These are phyloP conservation scores for Brachyrhaphis roseni DNA, from an alignment of 2,797 vertebrate genomes.

Conservation along the genomic window DNA sequence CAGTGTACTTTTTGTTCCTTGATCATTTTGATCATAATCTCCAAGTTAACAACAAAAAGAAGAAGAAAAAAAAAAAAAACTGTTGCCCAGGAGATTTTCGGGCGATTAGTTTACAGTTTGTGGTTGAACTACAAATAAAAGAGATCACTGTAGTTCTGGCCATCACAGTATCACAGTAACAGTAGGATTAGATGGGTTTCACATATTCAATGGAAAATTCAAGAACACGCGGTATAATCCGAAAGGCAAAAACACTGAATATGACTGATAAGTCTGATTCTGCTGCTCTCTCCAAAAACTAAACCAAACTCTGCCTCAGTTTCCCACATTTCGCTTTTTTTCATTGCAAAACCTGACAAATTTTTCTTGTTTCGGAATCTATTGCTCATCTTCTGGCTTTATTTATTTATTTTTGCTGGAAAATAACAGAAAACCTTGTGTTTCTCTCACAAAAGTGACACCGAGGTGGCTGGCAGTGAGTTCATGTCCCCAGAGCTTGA, in stretches of 20 bases:
- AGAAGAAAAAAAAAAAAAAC: slow-evolving; percentile 31
- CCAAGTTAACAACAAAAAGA: slow-evolving; percentile 41
- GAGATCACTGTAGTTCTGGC: slow-evolving; percentile 50
- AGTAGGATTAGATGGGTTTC: slow-evolving; percentile 58
- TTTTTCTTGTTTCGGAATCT: slow-evolving; percentile 43
- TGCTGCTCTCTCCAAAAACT: slow-evolving; percentile 2
- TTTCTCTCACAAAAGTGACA: slow-evolving; percentile 50
- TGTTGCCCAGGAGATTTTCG: slow-evolving; percentile 34
- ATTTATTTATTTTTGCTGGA: background rate
- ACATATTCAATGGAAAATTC: slow-evolving; percentile 48
- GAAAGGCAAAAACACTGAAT: slow-evolving; percentile 49
- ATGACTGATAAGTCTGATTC: slow-evolving; percentile 46
- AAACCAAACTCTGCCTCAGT: slow-evolving; percentile 34
- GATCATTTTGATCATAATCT: slow-evolving; percentile 31
- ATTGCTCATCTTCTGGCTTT: slow-evolving; percentile 36
- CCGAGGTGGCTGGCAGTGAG: slow-evolving; percentile 71
- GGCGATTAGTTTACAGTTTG: slow-evolving; percentile 37
- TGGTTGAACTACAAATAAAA: slow-evolving; percentile 44
- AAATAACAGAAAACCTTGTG: slow-evolving; percentile 33
- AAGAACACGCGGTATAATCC: slow-evolving; percentile 41
- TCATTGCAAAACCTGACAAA: background rate
- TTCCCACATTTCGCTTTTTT: slow-evolving; percentile 23
- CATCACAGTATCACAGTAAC: slow-evolving; percentile 72
- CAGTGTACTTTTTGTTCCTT: slow-evolving; percentile 44
- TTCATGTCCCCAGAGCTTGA: slow-evolving; percentile 50